These are phyloP conservation scores for Chondrosia reniformis DNA, from an alignment of 37 sponge, comb jelly and placozoan species.

Conservation along the genomic window DNA sequence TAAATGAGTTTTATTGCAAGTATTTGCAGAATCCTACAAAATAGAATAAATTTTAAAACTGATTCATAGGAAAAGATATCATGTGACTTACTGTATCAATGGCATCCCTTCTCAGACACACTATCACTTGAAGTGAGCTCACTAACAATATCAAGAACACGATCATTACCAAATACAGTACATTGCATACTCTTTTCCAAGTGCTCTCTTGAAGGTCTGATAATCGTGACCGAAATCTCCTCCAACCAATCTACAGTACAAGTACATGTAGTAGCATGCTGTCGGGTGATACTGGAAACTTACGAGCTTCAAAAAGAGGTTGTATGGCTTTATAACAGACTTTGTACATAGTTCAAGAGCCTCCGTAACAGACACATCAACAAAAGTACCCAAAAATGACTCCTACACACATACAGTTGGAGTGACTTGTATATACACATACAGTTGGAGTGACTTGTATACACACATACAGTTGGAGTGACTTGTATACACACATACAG, in stretches of 20 bases:
- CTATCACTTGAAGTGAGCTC: neutral
- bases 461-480: neutral
- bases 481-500: neutral
- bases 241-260: constrained; percentile 2
- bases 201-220: neutral
- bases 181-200: neutral
- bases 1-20: neutral
- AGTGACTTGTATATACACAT: neutral
- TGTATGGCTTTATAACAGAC: constrained; percentile 58
- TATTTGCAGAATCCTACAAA: neutral
- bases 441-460: neutral
- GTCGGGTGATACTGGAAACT: constrained; percentile 5
- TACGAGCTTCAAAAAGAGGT: constrained; percentile 61
- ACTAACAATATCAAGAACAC: neutral
- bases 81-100: neutral
- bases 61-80: no score
- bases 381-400: neutral
- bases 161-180: neutral
- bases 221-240: neutral
- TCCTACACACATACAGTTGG: neutral
- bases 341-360: constrained; percentile 63
- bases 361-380: constrained; percentile 28
- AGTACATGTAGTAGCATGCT: no score
- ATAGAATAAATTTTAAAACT: no score
- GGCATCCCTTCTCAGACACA: constrained; percentile 18